Percentiles rank a stretch among this genome's conserved stretches.
phyloP scores from a whole-genome alignment of 2,888 invertebrate genomes.

The Parascotia fuliginaria region DNA sequence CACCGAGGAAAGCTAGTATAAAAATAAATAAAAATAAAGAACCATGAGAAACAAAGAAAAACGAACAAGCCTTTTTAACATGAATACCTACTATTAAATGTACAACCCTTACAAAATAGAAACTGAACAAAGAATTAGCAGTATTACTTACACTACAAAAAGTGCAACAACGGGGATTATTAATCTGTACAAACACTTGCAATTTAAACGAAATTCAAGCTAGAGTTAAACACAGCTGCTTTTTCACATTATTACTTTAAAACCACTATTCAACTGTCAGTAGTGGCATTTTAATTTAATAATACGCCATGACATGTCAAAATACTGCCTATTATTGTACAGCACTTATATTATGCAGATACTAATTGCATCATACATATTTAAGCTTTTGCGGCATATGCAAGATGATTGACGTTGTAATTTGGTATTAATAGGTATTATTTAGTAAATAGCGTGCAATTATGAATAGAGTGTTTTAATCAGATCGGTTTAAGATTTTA shows the following conservation, averaged over 20 bases:
- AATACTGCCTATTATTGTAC: not conserved
- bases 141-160: not conserved
- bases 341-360: constrained; percentile 14
- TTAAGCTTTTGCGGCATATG: constrained; percentile 1
- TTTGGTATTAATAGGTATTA: not conserved
- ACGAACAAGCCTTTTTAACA: too few species aligned
- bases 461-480: too few species aligned
- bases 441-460: too few species aligned
- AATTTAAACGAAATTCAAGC: not conserved
- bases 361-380: constrained; percentile 25
- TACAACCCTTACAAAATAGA: too few species aligned
- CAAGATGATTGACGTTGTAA: not conserved
- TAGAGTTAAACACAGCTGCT: constrained; percentile 3
- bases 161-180: not conserved
- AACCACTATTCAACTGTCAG: constrained; percentile 4
- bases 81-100: too few species aligned
- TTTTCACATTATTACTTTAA: constrained; percentile 11
- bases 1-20: too few species aligned
- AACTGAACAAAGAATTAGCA: too few species aligned
- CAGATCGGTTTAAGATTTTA: too few species aligned
- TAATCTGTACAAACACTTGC: not conserved
- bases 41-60: too few species aligned
- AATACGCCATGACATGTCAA: constrained; percentile 7
- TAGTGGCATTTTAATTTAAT: constrained; percentile 22
- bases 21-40: too few species aligned